Evolutionary conservation across 2,797 vertebrate species (phyloP).

Genomic region (Mormyrops boulengeri): DNA sequence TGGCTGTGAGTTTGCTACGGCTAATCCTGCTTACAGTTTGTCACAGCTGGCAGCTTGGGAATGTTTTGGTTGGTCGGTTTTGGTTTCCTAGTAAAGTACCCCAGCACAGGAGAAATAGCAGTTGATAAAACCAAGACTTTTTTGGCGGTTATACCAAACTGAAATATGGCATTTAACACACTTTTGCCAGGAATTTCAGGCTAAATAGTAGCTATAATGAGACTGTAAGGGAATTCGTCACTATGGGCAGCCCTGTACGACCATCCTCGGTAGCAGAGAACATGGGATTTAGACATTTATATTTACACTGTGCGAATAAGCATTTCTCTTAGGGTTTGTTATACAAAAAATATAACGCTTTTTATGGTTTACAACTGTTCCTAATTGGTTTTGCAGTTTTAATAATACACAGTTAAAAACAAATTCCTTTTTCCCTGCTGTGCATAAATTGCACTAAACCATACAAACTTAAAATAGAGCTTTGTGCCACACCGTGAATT

Average conservation of each 20-base stretch:
- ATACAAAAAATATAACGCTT: neutral
- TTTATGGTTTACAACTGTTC: neutral
- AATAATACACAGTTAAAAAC: neutral
- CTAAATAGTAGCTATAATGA: neutral
- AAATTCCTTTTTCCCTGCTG: neutral
- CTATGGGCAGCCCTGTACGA: neutral
- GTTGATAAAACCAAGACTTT: too few relatives aligned
- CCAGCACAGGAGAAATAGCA: too few relatives aligned
- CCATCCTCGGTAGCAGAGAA: neutral
- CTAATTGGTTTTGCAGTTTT: neutral
- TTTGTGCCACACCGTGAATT: neutral
- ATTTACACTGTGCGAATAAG: neutral
- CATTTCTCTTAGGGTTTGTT: neutral
- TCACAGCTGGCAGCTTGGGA: too few relatives aligned
- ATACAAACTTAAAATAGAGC: neutral
- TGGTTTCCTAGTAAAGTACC: too few relatives aligned
- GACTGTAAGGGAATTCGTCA: neutral
- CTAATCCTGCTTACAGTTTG: too few relatives aligned
- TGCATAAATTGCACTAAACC: neutral
- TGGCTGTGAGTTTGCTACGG: too few relatives aligned
- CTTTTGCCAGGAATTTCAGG: neutral
- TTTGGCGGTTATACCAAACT: too few relatives aligned
- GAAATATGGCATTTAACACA: neutral
- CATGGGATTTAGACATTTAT: neutral
- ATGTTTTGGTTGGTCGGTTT: too few relatives aligned